Base-by-base conservation (phyloP, 2,888 invertebrate species). In the Taenaris catops region DNA sequence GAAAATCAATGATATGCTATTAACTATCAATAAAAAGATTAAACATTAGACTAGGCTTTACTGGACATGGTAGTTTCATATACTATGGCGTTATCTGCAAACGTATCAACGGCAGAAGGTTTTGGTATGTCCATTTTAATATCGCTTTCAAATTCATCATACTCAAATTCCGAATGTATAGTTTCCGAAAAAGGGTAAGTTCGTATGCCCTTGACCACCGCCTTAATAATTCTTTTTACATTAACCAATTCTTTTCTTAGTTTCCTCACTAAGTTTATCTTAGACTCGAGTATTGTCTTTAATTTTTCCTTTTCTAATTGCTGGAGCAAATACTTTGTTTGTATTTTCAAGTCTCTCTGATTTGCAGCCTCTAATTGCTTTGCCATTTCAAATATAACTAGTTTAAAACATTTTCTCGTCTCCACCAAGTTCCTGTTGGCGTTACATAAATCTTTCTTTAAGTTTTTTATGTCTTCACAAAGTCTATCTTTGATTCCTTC, bases 271-370 rank as follows among this genome's bases (percentile, higher is more conserved):
- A 73, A 44, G 47, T 62, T 69, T 5, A 63, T 52, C 56, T 75
- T 80, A 1, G 66, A 69, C 2, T 64, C 59, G n/a, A 81, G 44
- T 6, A 69, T 34, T 8, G 61, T 53, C 37, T 55, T 68, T 8
- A 81, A 47, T 53, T 79, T 84, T 40, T 78, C 74, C 28, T 79
- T 81, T 32, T 84, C 83, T 20, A 84, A 45, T 41, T 65, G 67
- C 32, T 79, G 41, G 4, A 44, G 37, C 26, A 75, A 32, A 49
- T 62, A 69, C 21, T 57, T 63, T 2, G 59, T 53, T 33, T 64
- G 67, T 21, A 50, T 53, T 17, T 70, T 69, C 9, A 63, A 27
- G 42, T 80, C 80, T 9, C 63, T 51, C 8, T 62, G 52, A 46
- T 58, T 65, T 0, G 63, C 61, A 2, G 35, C 34, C 1, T 72